Conservation (phyloP, 2,113 vertebrate species). For the Phyllostomus discolor region DNA sequence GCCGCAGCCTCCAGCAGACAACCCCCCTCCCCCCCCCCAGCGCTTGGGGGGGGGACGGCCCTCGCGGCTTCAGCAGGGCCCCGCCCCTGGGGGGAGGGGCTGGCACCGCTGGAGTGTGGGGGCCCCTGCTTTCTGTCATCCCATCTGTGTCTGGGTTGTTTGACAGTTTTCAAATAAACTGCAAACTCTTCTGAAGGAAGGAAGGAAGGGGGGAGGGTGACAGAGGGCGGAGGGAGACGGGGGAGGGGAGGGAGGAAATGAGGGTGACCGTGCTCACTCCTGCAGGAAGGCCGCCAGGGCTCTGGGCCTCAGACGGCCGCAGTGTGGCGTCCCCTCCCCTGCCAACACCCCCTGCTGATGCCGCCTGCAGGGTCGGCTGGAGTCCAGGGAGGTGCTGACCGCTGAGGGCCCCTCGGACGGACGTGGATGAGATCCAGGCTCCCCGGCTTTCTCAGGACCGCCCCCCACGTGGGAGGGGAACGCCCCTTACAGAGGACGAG, state of each 20-base stretch:
- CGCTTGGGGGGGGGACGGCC: not conserved
- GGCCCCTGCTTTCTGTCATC: not conserved
- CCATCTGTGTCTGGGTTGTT: accelerated
- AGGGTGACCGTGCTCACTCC: accelerated
- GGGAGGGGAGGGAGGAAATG: not conserved
- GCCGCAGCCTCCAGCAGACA: no score
- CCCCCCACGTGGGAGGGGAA: not conserved
- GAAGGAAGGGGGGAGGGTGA: not conserved
- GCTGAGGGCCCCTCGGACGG: not conserved
- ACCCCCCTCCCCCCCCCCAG: not conserved
- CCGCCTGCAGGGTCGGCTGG: accelerated
- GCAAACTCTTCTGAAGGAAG: not conserved
- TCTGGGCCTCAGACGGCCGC: not conserved
- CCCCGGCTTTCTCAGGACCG: not conserved
- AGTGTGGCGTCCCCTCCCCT: accelerated
- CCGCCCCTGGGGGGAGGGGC: not conserved
- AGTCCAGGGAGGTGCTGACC: not conserved
- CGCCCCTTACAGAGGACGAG: not conserved
- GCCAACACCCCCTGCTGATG: no score
- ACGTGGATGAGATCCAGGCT: not conserved
- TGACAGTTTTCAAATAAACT: not conserved
- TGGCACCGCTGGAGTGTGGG: not conserved
- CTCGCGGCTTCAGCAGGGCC: not conserved
- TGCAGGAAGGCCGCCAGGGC: accelerated
- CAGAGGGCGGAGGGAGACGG: not conserved